Conservation (phyloP, 2,888 invertebrate species). For the Pyrocoelia pectoralis region DNA sequence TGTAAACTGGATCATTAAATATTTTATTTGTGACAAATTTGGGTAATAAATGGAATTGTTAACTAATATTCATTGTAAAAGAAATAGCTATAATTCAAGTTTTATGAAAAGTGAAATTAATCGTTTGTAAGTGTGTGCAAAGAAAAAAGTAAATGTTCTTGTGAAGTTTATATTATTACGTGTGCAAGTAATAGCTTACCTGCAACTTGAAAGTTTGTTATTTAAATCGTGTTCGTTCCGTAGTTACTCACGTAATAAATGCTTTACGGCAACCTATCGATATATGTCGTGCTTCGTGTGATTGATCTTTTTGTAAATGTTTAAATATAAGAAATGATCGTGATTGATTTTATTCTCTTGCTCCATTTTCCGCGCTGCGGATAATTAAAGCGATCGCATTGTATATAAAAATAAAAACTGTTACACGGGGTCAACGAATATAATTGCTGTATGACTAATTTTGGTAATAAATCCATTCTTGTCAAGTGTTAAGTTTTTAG, state of each 20-base stretch:
- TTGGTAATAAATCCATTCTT: constrained; percentile 8
- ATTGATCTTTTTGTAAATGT: constrained; percentile 25
- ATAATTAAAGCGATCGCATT: constrained; percentile 5
- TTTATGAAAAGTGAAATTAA: constrained; percentile 29
- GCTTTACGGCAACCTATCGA: constrained; percentile 13
- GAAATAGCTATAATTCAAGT: constrained; percentile 19
- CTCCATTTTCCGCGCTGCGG: not conserved
- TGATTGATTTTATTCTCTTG: constrained; percentile 26
- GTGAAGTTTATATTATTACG: constrained; percentile 9
- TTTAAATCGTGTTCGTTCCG: constrained; percentile 17
- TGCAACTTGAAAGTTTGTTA: constrained; percentile 18
- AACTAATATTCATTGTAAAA: constrained; percentile 7
- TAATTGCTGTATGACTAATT: not conserved
- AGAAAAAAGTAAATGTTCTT: constrained; percentile 15
- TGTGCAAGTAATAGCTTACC: constrained; percentile 3
- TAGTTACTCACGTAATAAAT: constrained; percentile 13
- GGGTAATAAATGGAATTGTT: constrained; percentile 3
- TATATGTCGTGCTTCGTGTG: constrained; percentile 14
- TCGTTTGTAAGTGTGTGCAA: constrained; percentile 17
- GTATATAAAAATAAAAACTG: constrained; percentile 8
- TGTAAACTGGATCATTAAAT: not conserved
- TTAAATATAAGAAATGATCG: constrained; percentile 15
- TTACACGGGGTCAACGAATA: constrained; percentile 13
- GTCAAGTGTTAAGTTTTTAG: constrained; percentile 1
- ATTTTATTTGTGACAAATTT: constrained; percentile 5